phyloP scores from a whole-genome alignment of 2,113 vertebrate genomes.

The Dipodomys spectabilis region DNA sequence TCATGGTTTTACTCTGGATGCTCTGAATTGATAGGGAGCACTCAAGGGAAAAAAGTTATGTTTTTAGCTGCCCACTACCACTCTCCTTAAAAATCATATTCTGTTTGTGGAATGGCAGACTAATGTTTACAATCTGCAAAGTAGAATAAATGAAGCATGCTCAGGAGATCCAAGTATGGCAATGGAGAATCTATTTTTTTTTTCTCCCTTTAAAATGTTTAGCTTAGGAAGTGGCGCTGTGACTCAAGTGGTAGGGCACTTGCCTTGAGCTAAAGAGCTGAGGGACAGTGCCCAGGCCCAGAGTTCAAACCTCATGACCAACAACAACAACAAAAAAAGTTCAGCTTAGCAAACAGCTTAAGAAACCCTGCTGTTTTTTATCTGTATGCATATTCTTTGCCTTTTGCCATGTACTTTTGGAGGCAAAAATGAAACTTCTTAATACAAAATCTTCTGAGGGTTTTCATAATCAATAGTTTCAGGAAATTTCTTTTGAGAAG shows the following conservation, averaged over 20 bases:
- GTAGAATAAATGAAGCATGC: not conserved
- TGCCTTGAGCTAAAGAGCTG: no score
- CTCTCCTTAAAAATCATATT: not conserved
- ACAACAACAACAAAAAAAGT: not conserved
- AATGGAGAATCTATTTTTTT: not conserved
- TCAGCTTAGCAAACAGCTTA: not conserved
- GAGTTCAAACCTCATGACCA: no score
- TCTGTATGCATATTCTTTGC: not conserved
- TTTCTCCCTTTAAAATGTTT: not conserved
- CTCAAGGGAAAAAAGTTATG: not conserved
- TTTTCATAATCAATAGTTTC: not conserved
- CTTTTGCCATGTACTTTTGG: not conserved
- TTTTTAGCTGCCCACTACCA: not conserved
- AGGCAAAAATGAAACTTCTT: not conserved
- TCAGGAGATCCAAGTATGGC: not conserved
- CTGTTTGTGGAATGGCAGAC: not conserved
- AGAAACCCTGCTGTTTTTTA: not conserved
- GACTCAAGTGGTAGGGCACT: no score
- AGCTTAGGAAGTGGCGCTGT: not conserved
- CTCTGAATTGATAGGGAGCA: not conserved
- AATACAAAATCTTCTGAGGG: not conserved
- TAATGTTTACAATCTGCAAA: not conserved
- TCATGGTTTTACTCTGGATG: conserved; percentile 16
- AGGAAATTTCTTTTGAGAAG: conserved; percentile 33
- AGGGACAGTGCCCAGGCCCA: no score